Base-by-base conservation (phyloP, 2,888 invertebrate genomes). In the Drosophila nigricruria region DNA sequence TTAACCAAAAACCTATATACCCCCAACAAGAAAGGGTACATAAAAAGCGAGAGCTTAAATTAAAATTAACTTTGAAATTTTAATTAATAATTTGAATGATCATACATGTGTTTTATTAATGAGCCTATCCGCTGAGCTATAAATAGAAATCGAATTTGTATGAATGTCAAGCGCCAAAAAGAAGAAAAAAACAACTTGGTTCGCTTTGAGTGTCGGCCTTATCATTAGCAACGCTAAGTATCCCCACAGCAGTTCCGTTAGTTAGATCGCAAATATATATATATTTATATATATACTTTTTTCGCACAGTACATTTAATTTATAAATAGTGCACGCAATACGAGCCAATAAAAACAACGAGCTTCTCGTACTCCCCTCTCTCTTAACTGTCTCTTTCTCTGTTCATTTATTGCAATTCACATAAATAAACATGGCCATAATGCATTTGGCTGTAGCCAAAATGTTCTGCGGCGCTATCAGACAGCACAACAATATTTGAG, bases 51-150 rank as follows among this genome's bases (percentile, higher is more conserved):
- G 23, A 53, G 25, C 36, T 36, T 20, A 14, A 36, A 36, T 45
- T 40, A 8, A 40, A 42, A 25, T 25, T 53, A n/a, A 50, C 50
- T 60, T 58, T 45, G 38, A 50, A 64, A 64, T 49, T 34, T 34
- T 36, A 42, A 30, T 68, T 58, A 27, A 36, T 42, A 54, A 38
- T 43, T 56, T n/a, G 40, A 58, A 74, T 62, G 58, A 38, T 50
- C 52, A 18, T 27, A 49, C 59, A 61, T 60, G 52, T 70, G 65
- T 70, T 74, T 80, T 68, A 77, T 77, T 77, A 73, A 77, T 78
- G 70, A 70, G 65, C 49, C 27, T 23, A 53, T 23, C 34, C 36
- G 61, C 34, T 5, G 43, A 10, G 27, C 49, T 73, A 73, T 60
- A 72, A 73, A 72, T 73, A 72, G 59, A 67, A 72, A 63, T 64